Evolutionary conservation across 2,888 invertebrate genomes (phyloP), one percentile per base, ranked within the genome.

Genomic region (Parnassius glacialis): DNA sequence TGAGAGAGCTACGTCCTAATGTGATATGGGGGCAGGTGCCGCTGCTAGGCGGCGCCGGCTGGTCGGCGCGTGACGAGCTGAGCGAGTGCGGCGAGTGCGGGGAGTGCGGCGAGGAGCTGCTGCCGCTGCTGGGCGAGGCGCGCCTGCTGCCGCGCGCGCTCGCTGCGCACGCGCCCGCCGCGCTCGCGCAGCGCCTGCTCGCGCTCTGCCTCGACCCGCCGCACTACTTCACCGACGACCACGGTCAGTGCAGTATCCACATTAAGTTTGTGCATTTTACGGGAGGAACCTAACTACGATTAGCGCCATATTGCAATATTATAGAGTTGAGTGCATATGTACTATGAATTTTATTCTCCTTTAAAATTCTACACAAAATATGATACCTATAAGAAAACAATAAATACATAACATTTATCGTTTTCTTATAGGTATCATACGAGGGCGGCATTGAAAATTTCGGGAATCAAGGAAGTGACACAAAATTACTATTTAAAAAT

Each of bases 221-320:
- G 68, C 84, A 86, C 77, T 81, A 81, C 78, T 79, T 79, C 73
- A 60, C 69, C 45, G 79, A 82, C 66, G 79, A 78, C 61, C 62
- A 72, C 44, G 81, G 81, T 81, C 10, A 9, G 12, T 25, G 7
- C 25, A 25, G 25, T 7, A 3, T 5, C 2, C 2, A 20, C 2
- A 2, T 20, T 20, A 20, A 1, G 20, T 2, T 20, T 2, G 20
- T 20, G 20, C 2, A 20, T 20, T 20, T 2, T 20, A 20, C 20
- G 20, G 2, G 20, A 20, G 20, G 20, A 20, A 20, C 20, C 0
- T 2, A 20, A 20, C 2, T 2, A 20, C 0, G 20, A 20, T 20
- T 20, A 20, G 20, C 2, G 20, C 2, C 20, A 20, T 20, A 20
- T 20, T 20, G 2, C 20, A 20, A 2, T 20, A 20, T 20, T 20